phyloP scores from a whole-genome alignment of 2,113 vertebrate genomes.

The Numenius arquata region DNA sequence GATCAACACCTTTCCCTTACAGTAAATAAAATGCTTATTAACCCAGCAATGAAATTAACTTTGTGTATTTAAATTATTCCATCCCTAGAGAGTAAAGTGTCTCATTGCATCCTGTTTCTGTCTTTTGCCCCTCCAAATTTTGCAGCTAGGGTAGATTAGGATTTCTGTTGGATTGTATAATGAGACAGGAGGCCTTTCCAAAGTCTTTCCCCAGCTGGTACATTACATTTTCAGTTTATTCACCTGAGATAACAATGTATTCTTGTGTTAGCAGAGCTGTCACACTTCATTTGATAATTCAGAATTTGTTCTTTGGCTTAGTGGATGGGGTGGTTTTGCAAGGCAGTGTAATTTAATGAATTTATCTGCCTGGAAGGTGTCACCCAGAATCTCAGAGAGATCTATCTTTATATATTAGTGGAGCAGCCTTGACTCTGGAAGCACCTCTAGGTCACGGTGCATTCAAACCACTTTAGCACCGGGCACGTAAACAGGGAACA shows the following conservation, averaged over 20 bases:
- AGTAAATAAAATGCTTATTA: not conserved
- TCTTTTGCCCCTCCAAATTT: not conserved
- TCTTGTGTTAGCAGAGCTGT: conserved; percentile 30
- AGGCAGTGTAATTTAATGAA: not conserved
- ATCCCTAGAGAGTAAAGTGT: not conserved
- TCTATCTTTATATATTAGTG: conserved; percentile 34
- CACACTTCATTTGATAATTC: conserved; percentile 43
- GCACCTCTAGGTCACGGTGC: not conserved
- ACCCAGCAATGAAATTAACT: not conserved
- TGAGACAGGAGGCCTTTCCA: not conserved
- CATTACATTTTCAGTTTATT: conserved; percentile 29
- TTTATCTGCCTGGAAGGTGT: conserved; percentile 14
- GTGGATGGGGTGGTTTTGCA: not conserved
- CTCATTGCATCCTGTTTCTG: not conserved
- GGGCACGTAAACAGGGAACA: not conserved
- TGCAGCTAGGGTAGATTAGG: not conserved
- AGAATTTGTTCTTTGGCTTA: conserved; percentile 26
- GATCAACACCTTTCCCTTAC: not conserved
- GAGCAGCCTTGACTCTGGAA: conserved; percentile 20
- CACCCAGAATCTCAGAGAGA: not conserved
- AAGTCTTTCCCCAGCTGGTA: not conserved
- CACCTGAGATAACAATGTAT: conserved; percentile 25
- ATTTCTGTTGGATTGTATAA: not conserved
- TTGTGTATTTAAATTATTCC: not conserved
- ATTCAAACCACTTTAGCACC: not conserved